Conservation (phyloP, 2,797 vertebrate genomes). For the Lutjanus campechanus region DNA sequence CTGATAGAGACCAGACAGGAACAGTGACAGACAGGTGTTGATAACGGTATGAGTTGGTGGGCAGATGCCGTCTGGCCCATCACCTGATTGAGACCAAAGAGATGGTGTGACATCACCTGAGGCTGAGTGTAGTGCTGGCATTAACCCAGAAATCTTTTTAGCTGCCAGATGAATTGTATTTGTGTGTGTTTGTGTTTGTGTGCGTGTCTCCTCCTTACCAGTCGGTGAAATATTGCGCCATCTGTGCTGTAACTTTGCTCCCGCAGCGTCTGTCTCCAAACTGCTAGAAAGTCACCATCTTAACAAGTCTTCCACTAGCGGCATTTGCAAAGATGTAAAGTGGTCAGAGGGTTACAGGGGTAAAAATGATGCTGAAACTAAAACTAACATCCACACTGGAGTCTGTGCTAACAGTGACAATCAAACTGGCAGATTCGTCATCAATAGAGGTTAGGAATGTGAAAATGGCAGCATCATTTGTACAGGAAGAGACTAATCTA, state of each 20-base stretch:
- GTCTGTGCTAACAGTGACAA: not conserved
- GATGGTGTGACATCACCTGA: conserved; percentile 1
- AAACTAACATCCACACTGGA: not conserved
- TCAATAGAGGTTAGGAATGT: no score
- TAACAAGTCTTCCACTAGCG: not conserved
- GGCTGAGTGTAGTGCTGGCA: conserved; percentile 12
- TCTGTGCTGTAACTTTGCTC: conserved; percentile 11
- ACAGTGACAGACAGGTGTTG: conserved; percentile 17
- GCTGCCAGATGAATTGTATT: not conserved
- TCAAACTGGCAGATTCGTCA: no score
- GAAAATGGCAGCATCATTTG: no score
- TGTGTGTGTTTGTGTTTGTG: not conserved
- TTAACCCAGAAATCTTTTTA: conserved; percentile 7
- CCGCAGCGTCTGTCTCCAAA: not conserved
- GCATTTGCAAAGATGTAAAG: not conserved
- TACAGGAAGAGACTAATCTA: no score
- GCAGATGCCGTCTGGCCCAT: conserved; percentile 4
- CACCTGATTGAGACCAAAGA: conserved; percentile 15
- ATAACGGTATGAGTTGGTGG: conserved; percentile 10
- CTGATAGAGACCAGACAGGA: not conserved
- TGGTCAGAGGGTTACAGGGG: not conserved
- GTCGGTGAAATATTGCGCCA: conserved; percentile 2
- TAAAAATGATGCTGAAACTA: not conserved
- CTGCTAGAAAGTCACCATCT: not conserved
- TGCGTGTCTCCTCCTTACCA: not conserved